These are phyloP conservation scores for Eurypyga helias DNA, from an alignment of 2,113 vertebrate species.

Conservation along the genomic window DNA sequence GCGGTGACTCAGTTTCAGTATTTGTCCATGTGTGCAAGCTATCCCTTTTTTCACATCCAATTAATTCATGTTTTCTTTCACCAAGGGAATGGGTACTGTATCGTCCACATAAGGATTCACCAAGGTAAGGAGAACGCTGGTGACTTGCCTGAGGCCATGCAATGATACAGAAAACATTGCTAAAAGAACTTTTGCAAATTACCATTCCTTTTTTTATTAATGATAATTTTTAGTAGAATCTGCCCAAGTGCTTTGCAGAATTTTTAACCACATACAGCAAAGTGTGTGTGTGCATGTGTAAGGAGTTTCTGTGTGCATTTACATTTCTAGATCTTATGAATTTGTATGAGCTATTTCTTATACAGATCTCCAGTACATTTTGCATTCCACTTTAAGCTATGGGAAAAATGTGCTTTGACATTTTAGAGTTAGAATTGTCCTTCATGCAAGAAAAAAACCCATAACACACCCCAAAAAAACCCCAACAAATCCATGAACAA, in stretches of 20 bases:
- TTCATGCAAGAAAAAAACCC: background rate
- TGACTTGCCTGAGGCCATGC: background rate
- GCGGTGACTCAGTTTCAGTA: background rate
- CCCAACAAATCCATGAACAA: background rate
- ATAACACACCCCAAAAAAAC: rapidly evolving
- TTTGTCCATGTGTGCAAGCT: background rate
- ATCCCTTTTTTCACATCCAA: background rate
- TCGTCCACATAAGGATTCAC: background rate
- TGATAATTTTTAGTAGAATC: background rate
- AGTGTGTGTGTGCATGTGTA: background rate
- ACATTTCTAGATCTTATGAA: background rate
- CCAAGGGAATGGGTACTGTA: background rate
- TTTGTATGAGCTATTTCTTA: background rate
- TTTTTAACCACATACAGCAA: background rate
- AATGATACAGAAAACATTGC: background rate
- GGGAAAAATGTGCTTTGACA: background rate
- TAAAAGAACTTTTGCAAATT: background rate
- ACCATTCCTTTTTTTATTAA: background rate
- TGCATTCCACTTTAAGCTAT: background rate
- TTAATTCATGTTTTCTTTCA: background rate
- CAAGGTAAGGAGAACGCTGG: background rate
- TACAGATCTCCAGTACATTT: background rate
- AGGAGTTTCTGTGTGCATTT: background rate
- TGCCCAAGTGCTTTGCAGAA: background rate
- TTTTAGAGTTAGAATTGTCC: background rate